Conservation (phyloP, 1,140 invertebrate species). For the Halyomorpha halys region DNA sequence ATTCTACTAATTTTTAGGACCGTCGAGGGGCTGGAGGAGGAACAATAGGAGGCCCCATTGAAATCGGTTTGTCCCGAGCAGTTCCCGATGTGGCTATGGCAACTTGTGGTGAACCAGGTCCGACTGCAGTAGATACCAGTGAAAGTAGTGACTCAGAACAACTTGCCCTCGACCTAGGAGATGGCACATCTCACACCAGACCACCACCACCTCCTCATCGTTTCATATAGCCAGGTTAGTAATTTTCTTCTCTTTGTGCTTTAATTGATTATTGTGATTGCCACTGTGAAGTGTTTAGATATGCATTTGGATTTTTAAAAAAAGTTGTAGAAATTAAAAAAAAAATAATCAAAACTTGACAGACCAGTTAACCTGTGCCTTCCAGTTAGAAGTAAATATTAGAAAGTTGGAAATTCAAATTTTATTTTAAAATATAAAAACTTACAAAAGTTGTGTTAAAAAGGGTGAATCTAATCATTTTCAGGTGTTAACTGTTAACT, state of each 20-base stretch:
- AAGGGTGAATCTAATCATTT: too few relatives aligned
- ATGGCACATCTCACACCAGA: constrained; percentile 22
- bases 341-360: too few relatives aligned
- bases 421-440: too few relatives aligned
- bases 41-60: constrained; percentile 34
- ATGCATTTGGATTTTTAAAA: too few relatives aligned
- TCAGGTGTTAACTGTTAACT: too few relatives aligned
- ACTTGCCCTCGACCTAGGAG: constrained; percentile 27
- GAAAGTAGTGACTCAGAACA: constrained; percentile 12
- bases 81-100: constrained; percentile 87
- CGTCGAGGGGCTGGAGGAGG: neutral
- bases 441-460: too few relatives aligned
- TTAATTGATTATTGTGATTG: neutral
- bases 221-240: constrained; percentile 29
- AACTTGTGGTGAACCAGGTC: constrained; percentile 53
- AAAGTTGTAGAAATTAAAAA: too few relatives aligned
- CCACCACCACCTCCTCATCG: constrained; percentile 31
- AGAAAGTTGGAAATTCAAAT: too few relatives aligned
- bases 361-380: too few relatives aligned
- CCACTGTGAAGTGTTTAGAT: too few relatives aligned
- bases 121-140: constrained; percentile 5
- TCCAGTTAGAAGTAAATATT: too few relatives aligned
- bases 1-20: neutral
- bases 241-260: neutral
- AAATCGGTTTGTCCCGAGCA: constrained; percentile 60